Evolutionary conservation across 2,113 vertebrate species (phyloP), one percentile per base, ranked within the genome.

Genomic region (Pomatostomus ruficeps): DNA sequence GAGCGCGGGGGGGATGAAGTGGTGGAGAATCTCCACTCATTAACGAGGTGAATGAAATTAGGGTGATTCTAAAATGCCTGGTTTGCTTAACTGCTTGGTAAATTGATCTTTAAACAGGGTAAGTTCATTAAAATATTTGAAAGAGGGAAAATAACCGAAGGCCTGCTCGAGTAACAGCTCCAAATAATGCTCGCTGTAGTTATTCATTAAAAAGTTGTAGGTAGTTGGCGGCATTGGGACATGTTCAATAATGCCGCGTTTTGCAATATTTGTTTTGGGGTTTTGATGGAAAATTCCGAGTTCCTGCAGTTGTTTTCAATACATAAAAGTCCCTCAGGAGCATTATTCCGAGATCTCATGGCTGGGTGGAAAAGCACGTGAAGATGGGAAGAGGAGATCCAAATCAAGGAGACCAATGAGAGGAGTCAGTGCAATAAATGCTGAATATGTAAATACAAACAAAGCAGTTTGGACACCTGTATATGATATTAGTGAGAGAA

Each of bases 261-360:
- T 91, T 96, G 94, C 92, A 90, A 94, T 97, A 63, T 93, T 96
- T 94, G 89, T 59, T 92, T 92, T 18, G 82, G 59, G 59, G 14
- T 80, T 90, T 96, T 77, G 43, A 84, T 77, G 93, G 95, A 94
- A 96, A 95, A 86, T 93, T 90, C 90, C 85, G 4, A 28, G 36
- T 71, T 96, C 31, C 76, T 67, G 55, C 66, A 19, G 79, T 59
- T 83, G n/a, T 59, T 93, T 62, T 73, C 31, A 52, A 14, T 48
- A 20, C 11, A 2, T 45, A 4, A 35, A 76, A 38, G 78, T 75
- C 54, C 15, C 61, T 52, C 29, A 10, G 86, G 78, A 76, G 24
- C 29, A 2, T 72, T 71, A 63, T 74, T 91, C 62, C 29, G 38
- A 13, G 35, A 46, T 68, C 46, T 91, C 17, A 6, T 11, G 57